phyloP scores from a whole-genome alignment of 2,888 invertebrate species.

The Cloeon dipterum region DNA sequence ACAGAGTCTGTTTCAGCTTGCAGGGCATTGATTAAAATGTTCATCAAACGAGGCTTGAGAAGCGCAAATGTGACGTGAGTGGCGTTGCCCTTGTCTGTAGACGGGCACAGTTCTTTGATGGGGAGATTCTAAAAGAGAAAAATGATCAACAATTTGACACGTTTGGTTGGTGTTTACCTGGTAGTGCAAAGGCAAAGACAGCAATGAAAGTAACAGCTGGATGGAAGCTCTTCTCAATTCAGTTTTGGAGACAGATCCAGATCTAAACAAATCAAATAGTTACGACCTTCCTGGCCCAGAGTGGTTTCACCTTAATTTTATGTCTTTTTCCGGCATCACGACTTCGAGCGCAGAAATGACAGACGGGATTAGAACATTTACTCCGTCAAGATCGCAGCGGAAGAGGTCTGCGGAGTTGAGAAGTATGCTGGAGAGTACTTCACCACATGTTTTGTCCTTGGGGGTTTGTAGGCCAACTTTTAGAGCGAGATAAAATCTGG shows the following conservation, averaged over 20 bases:
- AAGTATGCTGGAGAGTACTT: conserved; percentile 70
- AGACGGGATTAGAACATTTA: conserved; percentile 72
- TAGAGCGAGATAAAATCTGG: conserved; percentile 79
- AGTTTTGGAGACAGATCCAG: conserved; percentile 39
- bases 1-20: conserved; percentile 64
- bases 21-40: conserved; percentile 59
- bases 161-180: too few species aligned
- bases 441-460: conserved; percentile 34
- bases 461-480: conserved; percentile 58
- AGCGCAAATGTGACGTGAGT: conserved; percentile 34
- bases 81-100: conserved; percentile 1
- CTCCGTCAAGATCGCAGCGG: conserved; percentile 77
- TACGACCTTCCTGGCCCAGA: background rate
- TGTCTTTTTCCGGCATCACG: conserved; percentile 67
- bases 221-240: conserved; percentile 80
- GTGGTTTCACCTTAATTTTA: conserved; percentile 35
- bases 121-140: conserved; percentile 14
- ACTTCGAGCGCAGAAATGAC: conserved; percentile 77
- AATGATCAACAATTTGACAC: conserved; percentile 5
- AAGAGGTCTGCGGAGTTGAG: conserved; percentile 72
- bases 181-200: conserved; percentile 85
- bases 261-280: conserved; percentile 11
- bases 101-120: conserved; percentile 16
- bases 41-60: conserved; percentile 50
- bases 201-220: conserved; percentile 69